phyloP scores from a whole-genome alignment of 53 echinoderm and acorn worm species.

The Astropecten irregularis region DNA sequence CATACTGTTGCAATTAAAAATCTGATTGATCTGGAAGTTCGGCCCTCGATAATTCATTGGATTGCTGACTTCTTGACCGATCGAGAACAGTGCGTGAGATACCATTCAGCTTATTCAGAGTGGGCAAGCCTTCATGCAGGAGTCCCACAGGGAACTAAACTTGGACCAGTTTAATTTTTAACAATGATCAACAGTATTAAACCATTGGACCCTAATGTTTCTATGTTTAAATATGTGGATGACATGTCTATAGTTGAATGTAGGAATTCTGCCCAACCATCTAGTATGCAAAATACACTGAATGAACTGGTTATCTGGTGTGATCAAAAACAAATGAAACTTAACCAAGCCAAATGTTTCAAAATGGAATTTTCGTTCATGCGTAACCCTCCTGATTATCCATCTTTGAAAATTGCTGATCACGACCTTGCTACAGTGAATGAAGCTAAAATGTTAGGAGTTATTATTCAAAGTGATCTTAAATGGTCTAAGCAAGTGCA shows the following conservation, averaged over 20 bases:
- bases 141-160: conserved; percentile 6
- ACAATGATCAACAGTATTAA: conserved; percentile 1
- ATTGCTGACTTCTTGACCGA: background rate
- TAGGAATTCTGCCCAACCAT: background rate
- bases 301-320: background rate
- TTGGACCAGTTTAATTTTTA: conserved; percentile 3
- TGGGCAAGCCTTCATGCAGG: conserved; percentile 9
- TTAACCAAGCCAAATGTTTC: background rate
- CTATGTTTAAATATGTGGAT: conserved; percentile 2
- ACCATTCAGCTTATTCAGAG: background rate
- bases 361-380: background rate
- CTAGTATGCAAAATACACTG: background rate
- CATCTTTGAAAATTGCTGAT: background rate
- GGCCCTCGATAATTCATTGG: background rate
- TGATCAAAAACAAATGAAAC: background rate
- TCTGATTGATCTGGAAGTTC: background rate
- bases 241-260: too few relatives aligned
- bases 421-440: background rate
- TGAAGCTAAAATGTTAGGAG: background rate
- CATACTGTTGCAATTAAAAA: conserved; percentile 5
- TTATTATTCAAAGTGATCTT: too few relatives aligned
- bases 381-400: background rate
- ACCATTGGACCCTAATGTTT: background rate
- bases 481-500: background rate
- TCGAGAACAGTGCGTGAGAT: background rate